These are phyloP conservation scores for Hesperia comma DNA, from an alignment of 2,888 invertebrate genomes.

Conservation along the genomic window DNA sequence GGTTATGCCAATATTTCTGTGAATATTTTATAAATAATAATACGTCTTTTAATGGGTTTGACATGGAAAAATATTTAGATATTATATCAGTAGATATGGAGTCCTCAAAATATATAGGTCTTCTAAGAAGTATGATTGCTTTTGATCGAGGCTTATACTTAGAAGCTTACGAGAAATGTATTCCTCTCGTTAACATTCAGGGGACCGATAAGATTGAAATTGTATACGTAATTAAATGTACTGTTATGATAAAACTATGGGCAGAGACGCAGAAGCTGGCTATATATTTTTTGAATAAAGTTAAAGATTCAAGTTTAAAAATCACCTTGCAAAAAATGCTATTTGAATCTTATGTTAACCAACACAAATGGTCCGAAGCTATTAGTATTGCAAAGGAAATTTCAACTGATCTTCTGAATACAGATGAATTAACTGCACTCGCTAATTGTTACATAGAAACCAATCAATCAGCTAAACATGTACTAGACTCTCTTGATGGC, in stretches of 20 bases:
- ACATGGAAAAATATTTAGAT: slow-evolving; percentile 78
- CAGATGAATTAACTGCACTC: slow-evolving; percentile 59
- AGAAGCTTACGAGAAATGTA: slow-evolving; percentile 80
- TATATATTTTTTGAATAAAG: slow-evolving; percentile 70
- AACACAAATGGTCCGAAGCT: slow-evolving; percentile 82
- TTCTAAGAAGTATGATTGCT: slow-evolving; percentile 84
- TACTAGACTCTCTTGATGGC: slow-evolving; percentile 58
- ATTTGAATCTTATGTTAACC: slow-evolving; percentile 63
- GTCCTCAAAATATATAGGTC: slow-evolving; percentile 84
- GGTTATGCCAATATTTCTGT: slow-evolving; percentile 68
- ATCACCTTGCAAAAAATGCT: slow-evolving; percentile 59
- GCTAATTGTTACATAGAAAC: slow-evolving; percentile 70
- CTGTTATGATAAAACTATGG: slow-evolving; percentile 73
- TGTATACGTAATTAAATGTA: slow-evolving; percentile 69
- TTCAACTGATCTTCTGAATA: slow-evolving; percentile 53
- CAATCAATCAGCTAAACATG: slow-evolving; percentile 55
- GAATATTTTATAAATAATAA: slow-evolving; percentile 60
- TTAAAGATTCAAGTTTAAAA: slow-evolving; percentile 58
- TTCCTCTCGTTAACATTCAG: slow-evolving; percentile 71
- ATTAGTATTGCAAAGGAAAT: slow-evolving; percentile 63
- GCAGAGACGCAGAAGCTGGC: slow-evolving; percentile 68
- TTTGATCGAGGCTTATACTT: slow-evolving; percentile 80
- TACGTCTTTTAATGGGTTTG: slow-evolving; percentile 57
- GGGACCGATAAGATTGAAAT: slow-evolving; percentile 67
- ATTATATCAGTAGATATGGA: slow-evolving; percentile 82